Base-by-base conservation (phyloP, 92 coral and sea anemone species). In the Porites rus region DNA sequence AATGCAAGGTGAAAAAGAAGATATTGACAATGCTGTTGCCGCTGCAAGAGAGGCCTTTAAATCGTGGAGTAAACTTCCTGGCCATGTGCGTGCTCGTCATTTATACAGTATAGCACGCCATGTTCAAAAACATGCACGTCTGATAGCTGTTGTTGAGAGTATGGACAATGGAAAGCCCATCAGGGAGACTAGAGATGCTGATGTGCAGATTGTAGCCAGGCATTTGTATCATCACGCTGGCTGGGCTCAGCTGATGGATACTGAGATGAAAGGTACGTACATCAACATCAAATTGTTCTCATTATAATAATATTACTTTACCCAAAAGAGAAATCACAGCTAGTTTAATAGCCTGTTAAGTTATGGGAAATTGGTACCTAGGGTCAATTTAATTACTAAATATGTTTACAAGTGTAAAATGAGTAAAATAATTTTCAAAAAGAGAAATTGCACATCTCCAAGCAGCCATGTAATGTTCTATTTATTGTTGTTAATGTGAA, bases 181-280 rank as follows among this genome's bases (percentile, higher is more conserved):
- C 79, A 74, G 99, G 71, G 99, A 97, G 86, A 91, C 98, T 4
- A 89, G 99, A 21, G 99, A 97, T 54, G 92, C 98, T 73, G 99
- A 97, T 67, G 79, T 97, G 1, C 99, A 98, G n/a, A 95, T 91
- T 90, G 99, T 97, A 24, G 94, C 92, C 25, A 80, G 99, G 13
- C 99, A 97, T 71, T 76, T 97, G 70, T 97, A 97, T 88, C 96
- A 97, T 70, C 96, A 97, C 86, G 98, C 99, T 22, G 99, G 99
- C 2, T 97, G 99, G 99, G 99, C 99, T 3, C 97, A 97, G 76
- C 85, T 97, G 61, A 95, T 97, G 99, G 98, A 97, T 20, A 91
- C 98, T 1, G 97, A 97, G 82, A 93, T 97, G 98, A 89, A 85
- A 93, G 99, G 98, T 95, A 78, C 3, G 5, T 56, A 14, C 13